Evolutionary conservation across 2,113 vertebrate genomes (phyloP).

Genomic region (Chauna torquata): DNA sequence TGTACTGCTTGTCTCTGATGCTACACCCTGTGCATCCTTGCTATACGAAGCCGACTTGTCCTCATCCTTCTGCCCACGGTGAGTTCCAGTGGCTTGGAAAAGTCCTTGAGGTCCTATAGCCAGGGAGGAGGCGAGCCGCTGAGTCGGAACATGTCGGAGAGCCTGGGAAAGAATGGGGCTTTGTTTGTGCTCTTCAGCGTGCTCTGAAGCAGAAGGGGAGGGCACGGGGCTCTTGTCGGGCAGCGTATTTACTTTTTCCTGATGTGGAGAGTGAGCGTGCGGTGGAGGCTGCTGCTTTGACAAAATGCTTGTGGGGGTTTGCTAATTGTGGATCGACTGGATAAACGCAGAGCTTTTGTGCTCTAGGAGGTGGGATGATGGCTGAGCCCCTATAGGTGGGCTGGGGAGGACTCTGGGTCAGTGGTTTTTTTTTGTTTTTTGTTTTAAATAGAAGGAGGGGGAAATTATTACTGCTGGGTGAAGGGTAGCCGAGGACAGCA

Average conservation of each 20-base stretch:
- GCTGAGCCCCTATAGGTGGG: neutral
- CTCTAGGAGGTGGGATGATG: neutral
- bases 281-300: neutral
- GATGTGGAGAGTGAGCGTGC: fast-evolving
- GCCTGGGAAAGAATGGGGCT: neutral
- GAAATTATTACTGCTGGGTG: neutral
- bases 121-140: neutral
- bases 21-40: neutral
- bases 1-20: neutral
- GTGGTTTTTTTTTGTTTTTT: neutral
- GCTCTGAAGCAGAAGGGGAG: neutral
- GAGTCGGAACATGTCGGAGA: fast-evolving
- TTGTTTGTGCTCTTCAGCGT: neutral
- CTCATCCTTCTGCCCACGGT: neutral
- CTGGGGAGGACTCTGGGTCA: neutral
- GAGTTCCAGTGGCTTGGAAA: neutral
- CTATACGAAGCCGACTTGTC: neutral
- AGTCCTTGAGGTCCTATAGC: neutral
- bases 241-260: neutral
- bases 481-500: neutral
- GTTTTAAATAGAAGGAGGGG: no score
- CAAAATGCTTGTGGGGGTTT: neutral
- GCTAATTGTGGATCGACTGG: neutral
- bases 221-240: neutral
- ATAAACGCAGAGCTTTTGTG: neutral